Conservation (phyloP, 2,797 vertebrate genomes). For the Paratrypauchen microcephalus region DNA sequence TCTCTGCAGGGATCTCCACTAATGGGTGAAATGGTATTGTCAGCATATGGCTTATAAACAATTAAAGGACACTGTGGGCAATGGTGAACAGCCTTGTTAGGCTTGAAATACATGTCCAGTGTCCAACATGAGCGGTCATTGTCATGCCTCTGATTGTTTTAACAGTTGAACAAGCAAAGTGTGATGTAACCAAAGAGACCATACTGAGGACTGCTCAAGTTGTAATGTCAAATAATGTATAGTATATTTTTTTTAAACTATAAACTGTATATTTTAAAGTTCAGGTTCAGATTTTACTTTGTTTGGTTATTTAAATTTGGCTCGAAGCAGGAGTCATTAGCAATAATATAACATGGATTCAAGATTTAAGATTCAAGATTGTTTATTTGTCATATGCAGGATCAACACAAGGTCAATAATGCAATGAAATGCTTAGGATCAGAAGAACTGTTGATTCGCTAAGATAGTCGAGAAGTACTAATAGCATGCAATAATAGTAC, state of each 20-base stretch:
- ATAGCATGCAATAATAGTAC: too few species aligned
- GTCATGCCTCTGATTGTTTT: constrained; percentile 44
- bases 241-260: not conserved
- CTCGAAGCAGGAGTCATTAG: too few species aligned
- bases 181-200: constrained; percentile 41
- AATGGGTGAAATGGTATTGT: constrained; percentile 43
- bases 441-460: too few species aligned
- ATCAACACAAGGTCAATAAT: too few species aligned
- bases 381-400: too few species aligned
- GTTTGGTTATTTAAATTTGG: too few species aligned
- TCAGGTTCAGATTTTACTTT: too few species aligned
- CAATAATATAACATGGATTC: too few species aligned
- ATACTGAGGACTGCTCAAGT: constrained; percentile 20
- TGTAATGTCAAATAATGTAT: not conserved
- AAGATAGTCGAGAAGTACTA: too few species aligned
- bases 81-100: constrained; percentile 12
- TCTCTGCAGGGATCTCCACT: constrained; percentile 34
- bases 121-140: constrained; percentile 3
- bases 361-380: too few species aligned
- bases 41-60: constrained; percentile 50
- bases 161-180: constrained; percentile 40
- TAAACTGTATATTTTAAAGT: not conserved
- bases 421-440: too few species aligned
- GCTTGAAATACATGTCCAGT: constrained; percentile 21
- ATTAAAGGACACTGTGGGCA: constrained; percentile 19